Evolutionary conservation across 1,140 invertebrate genomes (phyloP).

Genomic region (Gryon sp.): DNA sequence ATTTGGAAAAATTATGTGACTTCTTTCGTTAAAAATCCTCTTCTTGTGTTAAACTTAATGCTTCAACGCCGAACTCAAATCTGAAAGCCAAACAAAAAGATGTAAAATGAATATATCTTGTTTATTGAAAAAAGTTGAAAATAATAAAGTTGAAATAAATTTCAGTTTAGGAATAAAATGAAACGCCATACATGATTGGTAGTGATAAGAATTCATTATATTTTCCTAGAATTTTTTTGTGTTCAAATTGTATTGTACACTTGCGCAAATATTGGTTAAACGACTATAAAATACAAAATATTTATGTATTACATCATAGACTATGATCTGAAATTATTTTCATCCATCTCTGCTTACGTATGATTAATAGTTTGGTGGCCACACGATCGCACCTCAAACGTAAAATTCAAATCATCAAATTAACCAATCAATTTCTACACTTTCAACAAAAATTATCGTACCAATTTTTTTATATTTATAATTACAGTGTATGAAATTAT

Average conservation of each 20-base stretch:
- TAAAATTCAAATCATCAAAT: background rate
- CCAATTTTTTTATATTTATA: too few relatives aligned
- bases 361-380: constrained; percentile 41
- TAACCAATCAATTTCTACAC: too few relatives aligned
- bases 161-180: background rate
- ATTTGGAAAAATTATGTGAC: too few relatives aligned
- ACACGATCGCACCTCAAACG: background rate
- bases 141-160: too few relatives aligned
- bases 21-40: too few relatives aligned
- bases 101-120: too few relatives aligned
- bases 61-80: too few relatives aligned
- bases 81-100: too few relatives aligned
- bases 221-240: constrained; percentile 46
- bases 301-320: constrained; percentile 48
- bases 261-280: constrained; percentile 47
- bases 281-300: constrained; percentile 58
- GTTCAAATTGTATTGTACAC: constrained; percentile 50
- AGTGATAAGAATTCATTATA: constrained; percentile 56
- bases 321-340: constrained; percentile 35
- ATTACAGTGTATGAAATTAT: too few relatives aligned
- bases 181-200: background rate
- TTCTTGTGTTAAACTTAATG: too few relatives aligned
- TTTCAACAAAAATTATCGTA: too few relatives aligned
- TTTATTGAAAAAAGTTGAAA: too few relatives aligned
- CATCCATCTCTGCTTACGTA: constrained; percentile 32